These are phyloP conservation scores for Hypomecis atomaria DNA, from an alignment of 2,888 invertebrate species.

Conservation along the genomic window DNA sequence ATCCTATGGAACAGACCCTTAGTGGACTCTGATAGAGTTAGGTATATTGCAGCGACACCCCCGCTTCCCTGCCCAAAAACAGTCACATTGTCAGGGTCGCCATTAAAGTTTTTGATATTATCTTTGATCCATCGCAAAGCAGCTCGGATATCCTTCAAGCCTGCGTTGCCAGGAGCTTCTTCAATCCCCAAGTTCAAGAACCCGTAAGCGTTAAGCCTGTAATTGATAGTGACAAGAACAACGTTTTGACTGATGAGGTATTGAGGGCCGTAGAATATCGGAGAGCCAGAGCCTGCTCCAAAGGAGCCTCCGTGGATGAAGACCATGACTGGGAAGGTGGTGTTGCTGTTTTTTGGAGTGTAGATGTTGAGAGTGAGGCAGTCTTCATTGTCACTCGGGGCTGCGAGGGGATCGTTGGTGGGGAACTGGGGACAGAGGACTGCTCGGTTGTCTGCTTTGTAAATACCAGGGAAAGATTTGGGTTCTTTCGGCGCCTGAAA, in stretches of 20 bases:
- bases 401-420: slow-evolving; percentile 67
- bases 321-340: slow-evolving; percentile 73
- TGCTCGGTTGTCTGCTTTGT: slow-evolving; percentile 67
- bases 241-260: slow-evolving; percentile 73
- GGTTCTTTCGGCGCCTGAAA: slow-evolving; percentile 70
- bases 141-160: slow-evolving; percentile 76
- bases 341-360: slow-evolving; percentile 59
- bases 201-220: slow-evolving; percentile 77
- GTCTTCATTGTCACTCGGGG: slow-evolving; percentile 76
- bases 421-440: slow-evolving; percentile 75
- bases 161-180: slow-evolving; percentile 79
- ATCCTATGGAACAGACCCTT: slow-evolving; percentile 72
- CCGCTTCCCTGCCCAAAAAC: slow-evolving; percentile 79
- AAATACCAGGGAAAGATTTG: slow-evolving; percentile 60
- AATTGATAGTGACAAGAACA: slow-evolving; percentile 79
- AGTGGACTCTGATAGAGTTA: slow-evolving; percentile 71
- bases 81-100: slow-evolving; percentile 74
- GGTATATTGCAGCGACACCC: slow-evolving; percentile 70
- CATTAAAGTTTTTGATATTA: slow-evolving; percentile 70
- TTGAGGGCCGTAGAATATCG: slow-evolving; percentile 74
- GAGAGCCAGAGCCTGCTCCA: slow-evolving; percentile 72
- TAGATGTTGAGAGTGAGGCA: slow-evolving; percentile 77
- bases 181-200: slow-evolving; percentile 71
- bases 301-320: slow-evolving; percentile 82
- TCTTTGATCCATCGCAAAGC: slow-evolving; percentile 75